phyloP scores from a whole-genome alignment of 2,113 vertebrate species.

The Ictalurus punctatus region DNA sequence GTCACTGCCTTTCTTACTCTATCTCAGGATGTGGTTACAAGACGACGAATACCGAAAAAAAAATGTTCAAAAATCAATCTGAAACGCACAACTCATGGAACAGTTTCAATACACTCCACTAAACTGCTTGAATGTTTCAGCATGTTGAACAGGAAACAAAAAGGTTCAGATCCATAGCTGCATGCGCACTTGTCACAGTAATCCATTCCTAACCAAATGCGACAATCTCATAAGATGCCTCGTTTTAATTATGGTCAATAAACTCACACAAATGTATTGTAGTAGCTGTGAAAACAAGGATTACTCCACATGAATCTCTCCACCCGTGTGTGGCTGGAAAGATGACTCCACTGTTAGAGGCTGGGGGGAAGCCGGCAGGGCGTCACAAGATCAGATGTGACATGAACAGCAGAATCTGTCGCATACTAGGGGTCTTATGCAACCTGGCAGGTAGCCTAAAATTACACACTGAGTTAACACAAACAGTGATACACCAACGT shows the following conservation, averaged over 20 bases:
- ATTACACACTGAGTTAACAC: slow-evolving; percentile 26
- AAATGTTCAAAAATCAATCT: background rate
- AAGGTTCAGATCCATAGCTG: background rate
- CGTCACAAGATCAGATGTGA: slow-evolving; percentile 36
- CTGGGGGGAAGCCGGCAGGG: slow-evolving; percentile 19
- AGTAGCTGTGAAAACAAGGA: slow-evolving; percentile 27
- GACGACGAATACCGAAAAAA: slow-evolving; percentile 23
- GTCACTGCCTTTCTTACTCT: slow-evolving; percentile 20
- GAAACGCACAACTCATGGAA: background rate
- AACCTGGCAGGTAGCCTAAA: slow-evolving; percentile 10
- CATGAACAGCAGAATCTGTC: slow-evolving; percentile 24
- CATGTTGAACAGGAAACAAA: slow-evolving; percentile 5
- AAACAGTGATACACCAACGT: background rate
- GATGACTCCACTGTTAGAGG: slow-evolving; percentile 27
- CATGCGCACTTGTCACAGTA: background rate
- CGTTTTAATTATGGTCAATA: slow-evolving; percentile 6
- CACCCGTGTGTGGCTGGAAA: slow-evolving; percentile 31
- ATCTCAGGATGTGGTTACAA: slow-evolving; percentile 57
- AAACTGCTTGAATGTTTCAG: background rate
- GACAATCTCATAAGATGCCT: background rate
- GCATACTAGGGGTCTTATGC: background rate
- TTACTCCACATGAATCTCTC: slow-evolving; percentile 35
- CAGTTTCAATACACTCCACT: background rate
- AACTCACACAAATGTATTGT: background rate
- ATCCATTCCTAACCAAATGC: background rate